Evolutionary conservation across 2,797 vertebrate species (phyloP).

Genomic region (Eulemur rubriventer): DNA sequence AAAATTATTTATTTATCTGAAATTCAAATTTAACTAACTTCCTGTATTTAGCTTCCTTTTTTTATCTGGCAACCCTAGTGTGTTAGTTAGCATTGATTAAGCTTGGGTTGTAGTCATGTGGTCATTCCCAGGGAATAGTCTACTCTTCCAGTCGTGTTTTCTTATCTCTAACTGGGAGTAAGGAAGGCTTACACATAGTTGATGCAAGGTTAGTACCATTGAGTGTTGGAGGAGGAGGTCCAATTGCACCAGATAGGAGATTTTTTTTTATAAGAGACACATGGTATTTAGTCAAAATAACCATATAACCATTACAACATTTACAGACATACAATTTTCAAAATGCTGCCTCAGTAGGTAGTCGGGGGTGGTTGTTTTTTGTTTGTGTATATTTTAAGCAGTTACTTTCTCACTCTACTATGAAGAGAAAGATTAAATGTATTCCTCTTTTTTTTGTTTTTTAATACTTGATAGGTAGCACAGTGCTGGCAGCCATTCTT

Average conservation of each 20-base stretch:
- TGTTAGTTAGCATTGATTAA: background rate
- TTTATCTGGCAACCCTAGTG: background rate
- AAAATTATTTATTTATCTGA: background rate
- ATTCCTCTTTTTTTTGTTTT: background rate
- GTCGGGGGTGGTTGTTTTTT: background rate
- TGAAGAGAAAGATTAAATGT: background rate
- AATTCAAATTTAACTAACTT: background rate
- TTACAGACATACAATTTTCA: background rate
- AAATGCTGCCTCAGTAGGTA: background rate
- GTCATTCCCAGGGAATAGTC: background rate
- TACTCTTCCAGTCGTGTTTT: background rate
- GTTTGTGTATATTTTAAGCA: background rate
- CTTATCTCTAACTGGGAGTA: background rate
- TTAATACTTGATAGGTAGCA: background rate
- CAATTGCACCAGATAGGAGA: background rate
- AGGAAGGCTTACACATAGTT: background rate
- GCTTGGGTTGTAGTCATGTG: background rate
- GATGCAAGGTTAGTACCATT: background rate
- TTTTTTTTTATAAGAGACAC: slow-evolving; percentile 4
- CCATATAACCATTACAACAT: background rate
- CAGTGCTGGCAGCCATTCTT: background rate
- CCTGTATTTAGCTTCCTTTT: background rate
- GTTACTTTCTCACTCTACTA: background rate
- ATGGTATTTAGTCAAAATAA: background rate
- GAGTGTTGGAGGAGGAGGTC: background rate